A percentile compares a stretch with the other conserved stretches of the same genome.
phyloP scores from a whole-genome alignment of 2,113 vertebrate genomes.

The Cyprinus carpio region DNA sequence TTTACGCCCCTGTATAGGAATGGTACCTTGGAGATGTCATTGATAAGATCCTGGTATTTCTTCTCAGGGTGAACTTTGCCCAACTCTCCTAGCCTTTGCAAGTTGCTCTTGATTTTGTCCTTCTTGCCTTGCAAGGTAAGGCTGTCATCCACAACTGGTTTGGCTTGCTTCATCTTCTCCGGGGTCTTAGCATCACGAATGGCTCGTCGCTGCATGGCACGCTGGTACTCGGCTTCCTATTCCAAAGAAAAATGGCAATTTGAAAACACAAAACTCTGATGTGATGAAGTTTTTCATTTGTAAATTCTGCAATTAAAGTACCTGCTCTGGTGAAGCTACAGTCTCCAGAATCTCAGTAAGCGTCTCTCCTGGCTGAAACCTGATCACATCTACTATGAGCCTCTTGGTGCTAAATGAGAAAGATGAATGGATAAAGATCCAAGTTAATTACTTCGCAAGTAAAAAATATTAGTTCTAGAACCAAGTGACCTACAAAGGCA shows the following conservation, averaged over 20 bases:
- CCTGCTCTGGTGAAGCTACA: slow-evolving; percentile 84
- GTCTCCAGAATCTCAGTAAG: slow-evolving; percentile 92
- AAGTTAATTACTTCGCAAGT: not conserved
- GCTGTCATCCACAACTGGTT: slow-evolving; percentile 84
- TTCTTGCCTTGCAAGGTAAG: slow-evolving; percentile 94
- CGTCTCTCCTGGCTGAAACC: slow-evolving; percentile 94
- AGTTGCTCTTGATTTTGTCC: slow-evolving; percentile 88
- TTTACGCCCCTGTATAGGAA: not conserved
- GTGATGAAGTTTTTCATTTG: not conserved
- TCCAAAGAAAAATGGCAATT: not conserved
- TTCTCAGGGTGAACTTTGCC: slow-evolving; percentile 87
- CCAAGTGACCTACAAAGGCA: not conserved
- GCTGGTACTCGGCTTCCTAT: slow-evolving; percentile 91
- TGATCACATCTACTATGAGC: slow-evolving; percentile 96
- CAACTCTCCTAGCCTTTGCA: slow-evolving; percentile 88
- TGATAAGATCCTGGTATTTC: slow-evolving; percentile 95
- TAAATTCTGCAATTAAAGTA: slow-evolving; percentile 55
- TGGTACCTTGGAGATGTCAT: slow-evolving; percentile 91
- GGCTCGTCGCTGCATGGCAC: slow-evolving; percentile 93
- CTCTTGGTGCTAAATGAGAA: slow-evolving; percentile 86
- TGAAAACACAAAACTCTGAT: not conserved
- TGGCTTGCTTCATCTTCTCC: slow-evolving; percentile 93
- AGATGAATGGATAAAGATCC: slow-evolving; percentile 45
- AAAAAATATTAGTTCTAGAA: not conserved
- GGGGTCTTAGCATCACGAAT: slow-evolving; percentile 95